Conservation (phyloP, 1,140 invertebrate genomes). For the Tribolium madens region DNA sequence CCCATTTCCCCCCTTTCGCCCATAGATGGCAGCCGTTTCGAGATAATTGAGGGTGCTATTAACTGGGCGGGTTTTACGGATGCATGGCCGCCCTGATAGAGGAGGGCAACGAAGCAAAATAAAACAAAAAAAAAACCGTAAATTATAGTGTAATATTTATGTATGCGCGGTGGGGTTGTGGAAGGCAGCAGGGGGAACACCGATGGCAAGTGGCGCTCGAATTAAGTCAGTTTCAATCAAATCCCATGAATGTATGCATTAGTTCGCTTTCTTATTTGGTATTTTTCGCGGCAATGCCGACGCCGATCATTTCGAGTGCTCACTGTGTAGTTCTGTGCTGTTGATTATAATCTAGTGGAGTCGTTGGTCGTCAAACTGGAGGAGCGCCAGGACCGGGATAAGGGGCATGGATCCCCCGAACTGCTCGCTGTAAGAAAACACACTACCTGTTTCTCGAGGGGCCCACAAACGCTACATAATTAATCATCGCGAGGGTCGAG, state of each 20-base stretch:
- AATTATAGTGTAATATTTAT: conserved; percentile 66
- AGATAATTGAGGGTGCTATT: conserved; percentile 66
- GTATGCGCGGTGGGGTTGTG: conserved; percentile 64
- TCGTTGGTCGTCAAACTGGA: conserved; percentile 61
- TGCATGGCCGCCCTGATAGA: conserved; percentile 66
- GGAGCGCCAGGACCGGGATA: conserved; percentile 62
- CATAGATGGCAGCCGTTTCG: conserved; percentile 55
- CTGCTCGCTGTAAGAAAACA: conserved; percentile 62
- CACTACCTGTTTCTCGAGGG: conserved; percentile 25
- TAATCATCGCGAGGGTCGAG: conserved; percentile 5
- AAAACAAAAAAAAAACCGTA: conserved; percentile 64
- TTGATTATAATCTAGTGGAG: neutral
- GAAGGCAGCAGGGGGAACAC: conserved; percentile 57
- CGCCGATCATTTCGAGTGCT: neutral
- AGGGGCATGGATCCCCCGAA: conserved; percentile 64
- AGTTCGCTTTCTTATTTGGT: conserved; percentile 6
- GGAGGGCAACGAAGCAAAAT: conserved; percentile 64
- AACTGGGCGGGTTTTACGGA: conserved; percentile 67
- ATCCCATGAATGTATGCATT: conserved; percentile 64
- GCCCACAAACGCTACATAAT: conserved; percentile 1
- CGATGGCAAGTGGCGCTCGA: conserved; percentile 63
- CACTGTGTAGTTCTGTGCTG: conserved; percentile 12
- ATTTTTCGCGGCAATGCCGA: conserved; percentile 12
- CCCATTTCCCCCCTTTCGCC: too few relatives aligned
- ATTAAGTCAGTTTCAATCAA: conserved; percentile 67